Conservation (phyloP, 2,797 vertebrate species). For the Cyclura pinguis region DNA sequence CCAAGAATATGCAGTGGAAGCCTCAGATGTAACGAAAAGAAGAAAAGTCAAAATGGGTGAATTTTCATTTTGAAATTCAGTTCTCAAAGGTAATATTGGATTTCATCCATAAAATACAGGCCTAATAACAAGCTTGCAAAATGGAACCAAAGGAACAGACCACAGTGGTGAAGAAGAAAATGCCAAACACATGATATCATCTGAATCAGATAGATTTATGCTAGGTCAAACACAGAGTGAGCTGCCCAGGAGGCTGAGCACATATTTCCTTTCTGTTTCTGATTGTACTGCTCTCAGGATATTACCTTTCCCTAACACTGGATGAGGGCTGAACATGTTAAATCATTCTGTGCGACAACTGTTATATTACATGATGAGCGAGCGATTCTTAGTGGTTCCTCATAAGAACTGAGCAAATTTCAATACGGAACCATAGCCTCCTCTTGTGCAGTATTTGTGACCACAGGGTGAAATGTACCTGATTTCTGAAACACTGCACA, state of each 20-base stretch:
- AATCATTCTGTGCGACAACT: neutral
- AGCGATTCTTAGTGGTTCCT: neutral
- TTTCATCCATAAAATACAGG: neutral
- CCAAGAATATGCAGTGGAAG: neutral
- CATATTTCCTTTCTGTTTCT: neutral
- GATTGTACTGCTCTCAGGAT: neutral
- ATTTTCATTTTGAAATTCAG: neutral
- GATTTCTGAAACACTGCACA: neutral
- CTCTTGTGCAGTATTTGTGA: neutral
- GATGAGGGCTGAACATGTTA: neutral
- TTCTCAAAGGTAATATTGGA: conserved; percentile 18
- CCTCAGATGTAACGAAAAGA: neutral
- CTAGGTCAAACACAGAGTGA: neutral
- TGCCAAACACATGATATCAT: neutral
- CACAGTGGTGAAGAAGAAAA: neutral
- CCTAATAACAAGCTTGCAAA: neutral
- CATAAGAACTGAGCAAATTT: neutral
- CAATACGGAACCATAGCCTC: neutral
- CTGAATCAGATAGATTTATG: neutral
- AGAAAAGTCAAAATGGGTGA: neutral
- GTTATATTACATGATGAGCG: neutral
- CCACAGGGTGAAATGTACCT: neutral
- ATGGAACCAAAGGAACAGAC: conserved; percentile 28
- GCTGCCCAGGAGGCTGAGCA: neutral
- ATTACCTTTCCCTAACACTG: neutral